A percentile compares a stretch with the other conserved stretches of the same genome.
These are phyloP conservation scores for Botrylloides violaceus DNA, from an alignment of 23 tunicate species.

Conservation along the genomic window DNA sequence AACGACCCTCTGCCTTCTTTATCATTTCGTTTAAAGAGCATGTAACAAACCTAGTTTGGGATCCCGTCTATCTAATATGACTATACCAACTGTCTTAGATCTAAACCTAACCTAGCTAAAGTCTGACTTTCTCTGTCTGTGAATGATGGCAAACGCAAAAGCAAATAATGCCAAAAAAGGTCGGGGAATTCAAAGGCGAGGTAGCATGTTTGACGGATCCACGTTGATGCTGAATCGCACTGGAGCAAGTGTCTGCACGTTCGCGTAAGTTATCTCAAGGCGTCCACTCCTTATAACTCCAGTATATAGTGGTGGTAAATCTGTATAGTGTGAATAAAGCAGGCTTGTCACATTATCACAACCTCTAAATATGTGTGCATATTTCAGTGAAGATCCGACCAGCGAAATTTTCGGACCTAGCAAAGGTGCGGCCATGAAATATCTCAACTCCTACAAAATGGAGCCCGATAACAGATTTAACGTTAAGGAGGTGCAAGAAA, in stretches of 20 bases:
- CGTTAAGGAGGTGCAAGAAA: constrained; percentile 31
- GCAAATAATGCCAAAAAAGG: neutral
- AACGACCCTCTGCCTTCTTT: too few species aligned
- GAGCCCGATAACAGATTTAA: constrained; percentile 57
- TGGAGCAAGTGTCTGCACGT: constrained; percentile 52
- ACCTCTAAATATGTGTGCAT: neutral
- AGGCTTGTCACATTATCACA: neutral
- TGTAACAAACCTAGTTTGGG: too few species aligned
- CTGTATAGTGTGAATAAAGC: neutral
- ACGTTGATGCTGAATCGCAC: constrained; percentile 11
- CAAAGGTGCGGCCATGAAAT: constrained; percentile 24
- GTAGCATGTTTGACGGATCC: constrained; percentile 59
- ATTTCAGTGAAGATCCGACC: constrained; percentile 44
- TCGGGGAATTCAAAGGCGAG: constrained; percentile 23
- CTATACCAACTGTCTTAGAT: too few species aligned
- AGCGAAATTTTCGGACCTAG: constrained; percentile 36
- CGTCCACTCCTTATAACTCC: neutral
- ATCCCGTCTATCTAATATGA: too few species aligned
- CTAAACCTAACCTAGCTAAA: too few species aligned
- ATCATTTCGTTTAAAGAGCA: too few species aligned
- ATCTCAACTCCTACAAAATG: constrained; percentile 47
- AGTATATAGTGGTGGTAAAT: neutral
- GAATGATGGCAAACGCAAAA: neutral
- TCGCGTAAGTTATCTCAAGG: constrained; percentile 28
- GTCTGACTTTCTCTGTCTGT: too few species aligned